Evolutionary conservation across 2,888 invertebrate species (phyloP).

Genomic region (Pyrgus malvae): DNA sequence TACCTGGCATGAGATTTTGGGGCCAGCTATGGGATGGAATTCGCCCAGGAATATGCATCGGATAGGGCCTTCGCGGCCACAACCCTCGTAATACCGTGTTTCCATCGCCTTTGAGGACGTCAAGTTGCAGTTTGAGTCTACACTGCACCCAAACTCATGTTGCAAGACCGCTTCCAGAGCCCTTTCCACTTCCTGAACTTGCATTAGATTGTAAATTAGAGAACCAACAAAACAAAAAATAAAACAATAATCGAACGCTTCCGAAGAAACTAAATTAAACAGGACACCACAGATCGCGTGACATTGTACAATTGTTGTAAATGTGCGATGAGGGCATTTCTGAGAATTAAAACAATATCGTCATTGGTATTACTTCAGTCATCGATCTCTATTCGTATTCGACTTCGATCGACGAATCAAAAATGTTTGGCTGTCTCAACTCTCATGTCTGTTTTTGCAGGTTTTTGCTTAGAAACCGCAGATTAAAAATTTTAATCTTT

Average conservation of each 20-base stretch:
- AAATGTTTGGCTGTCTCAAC: not conserved
- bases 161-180: slow-evolving; percentile 18
- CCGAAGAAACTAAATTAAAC: not conserved
- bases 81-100: slow-evolving; percentile 82
- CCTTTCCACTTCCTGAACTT: slow-evolving; percentile 21
- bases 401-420: slow-evolving; percentile 1
- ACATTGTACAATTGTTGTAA: slow-evolving; percentile 24
- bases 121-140: slow-evolving; percentile 43
- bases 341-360: slow-evolving; percentile 30
- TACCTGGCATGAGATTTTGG: slow-evolving; percentile 93
- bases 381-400: not conserved
- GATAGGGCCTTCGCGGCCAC: slow-evolving; percentile 88
- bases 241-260: not conserved
- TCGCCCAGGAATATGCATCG: slow-evolving; percentile 91
- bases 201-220: slow-evolving; percentile 22
- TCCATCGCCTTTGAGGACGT: slow-evolving; percentile 66
- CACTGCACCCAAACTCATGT: slow-evolving; percentile 43
- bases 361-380: slow-evolving; percentile 2
- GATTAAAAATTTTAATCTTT: no score
- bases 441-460: no score
- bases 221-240: slow-evolving; percentile 4
- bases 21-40: slow-evolving; percentile 89
- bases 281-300: slow-evolving; percentile 29
- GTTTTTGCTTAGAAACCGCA: no score
- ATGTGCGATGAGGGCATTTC: slow-evolving; percentile 29